Evolutionary conservation across 2,113 vertebrate genomes (phyloP), one percentile per base, ranked within the genome.

Genomic region (Mesembrinibis cayennensis): DNA sequence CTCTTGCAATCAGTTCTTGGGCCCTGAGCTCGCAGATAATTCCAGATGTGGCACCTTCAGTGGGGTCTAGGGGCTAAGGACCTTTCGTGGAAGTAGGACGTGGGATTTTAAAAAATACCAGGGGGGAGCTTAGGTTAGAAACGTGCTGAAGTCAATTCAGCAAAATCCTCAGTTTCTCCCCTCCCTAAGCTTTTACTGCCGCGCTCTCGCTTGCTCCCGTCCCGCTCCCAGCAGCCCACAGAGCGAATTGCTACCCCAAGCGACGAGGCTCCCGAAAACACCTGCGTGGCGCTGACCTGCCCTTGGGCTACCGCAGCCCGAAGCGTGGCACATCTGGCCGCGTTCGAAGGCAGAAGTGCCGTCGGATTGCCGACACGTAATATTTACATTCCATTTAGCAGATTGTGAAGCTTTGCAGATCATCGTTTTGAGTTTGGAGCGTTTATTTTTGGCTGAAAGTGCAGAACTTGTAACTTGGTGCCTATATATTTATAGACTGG

Each of bases 371-470:
- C 25, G 25, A 15, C 16, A 13, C 18, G 45, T 15, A 74, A 86
- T 61, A 44, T 95, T 94, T 74, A 40, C 79, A 45, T 91, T 76
- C 30, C 78, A 5, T 87, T 86, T 73, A 80, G 73, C 88, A 70
- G 55, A 21, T 47, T 87, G 77, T 7, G 81, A 67, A 89, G 50
- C 50, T 87, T 94, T 72, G 58, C 49, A 11, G 47, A 44, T 92
- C 5, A 1, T 44, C 12, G 2, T 0, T 45, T 74, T 66, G 22
- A 36, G 44, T 66, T 65, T 20, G 36, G 45, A 71, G 30, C 30
- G 7, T 92, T 93, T 96, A 74, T 95, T 93, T 96, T 77, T 82
- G 74, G 72, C 77, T 78, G 66, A 71, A 96, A 91, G 79, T 29
- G 45, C 81, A 59, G 69, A 83, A 58, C 61, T 91, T 80, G 38